These are phyloP conservation scores for Clarias macrocephalus DNA, from an alignment of 2,113 vertebrate genomes.

Conservation along the genomic window DNA sequence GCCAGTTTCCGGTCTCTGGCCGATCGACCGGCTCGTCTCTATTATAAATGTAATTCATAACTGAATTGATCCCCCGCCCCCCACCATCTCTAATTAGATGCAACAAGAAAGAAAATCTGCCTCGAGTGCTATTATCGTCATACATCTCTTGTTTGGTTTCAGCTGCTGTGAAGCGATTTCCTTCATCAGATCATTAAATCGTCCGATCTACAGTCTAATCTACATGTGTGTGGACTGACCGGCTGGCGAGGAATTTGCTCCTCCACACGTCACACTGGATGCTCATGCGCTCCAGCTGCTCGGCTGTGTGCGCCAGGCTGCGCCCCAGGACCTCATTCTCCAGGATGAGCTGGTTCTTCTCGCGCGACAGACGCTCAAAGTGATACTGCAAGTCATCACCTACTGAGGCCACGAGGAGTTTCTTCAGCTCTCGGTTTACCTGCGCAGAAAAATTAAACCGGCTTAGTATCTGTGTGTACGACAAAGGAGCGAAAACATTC, in stretches of 20 bases:
- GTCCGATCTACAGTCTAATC: neutral
- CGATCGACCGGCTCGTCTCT: too few species aligned
- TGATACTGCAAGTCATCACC: constrained; percentile 96
- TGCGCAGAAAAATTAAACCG: constrained; percentile 53
- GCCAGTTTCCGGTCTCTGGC: too few species aligned
- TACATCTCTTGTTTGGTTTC: neutral
- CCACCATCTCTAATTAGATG: too few species aligned
- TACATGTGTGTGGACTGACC: constrained; percentile 68
- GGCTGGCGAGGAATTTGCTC: constrained; percentile 98
- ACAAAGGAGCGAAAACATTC: neutral
- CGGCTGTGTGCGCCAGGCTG: constrained; percentile 80
- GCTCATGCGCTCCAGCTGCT: constrained; percentile 92
- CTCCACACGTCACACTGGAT: constrained; percentile 99
- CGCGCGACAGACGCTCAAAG: constrained; percentile 89
- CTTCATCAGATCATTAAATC: neutral
- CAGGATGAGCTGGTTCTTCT: constrained; percentile 93
- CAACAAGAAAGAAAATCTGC: neutral
- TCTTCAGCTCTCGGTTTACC: constrained; percentile 97
- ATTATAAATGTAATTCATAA: too few species aligned
- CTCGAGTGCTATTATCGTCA: neutral
- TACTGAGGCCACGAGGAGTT: constrained; percentile 91
- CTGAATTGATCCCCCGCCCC: too few species aligned
- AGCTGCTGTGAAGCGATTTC: neutral
- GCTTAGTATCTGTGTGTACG: too few species aligned
- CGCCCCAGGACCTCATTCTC: constrained; percentile 87